Evolutionary conservation across 1,140 invertebrate species (phyloP).

Genomic region (Oryzaephilus surinamensis): DNA sequence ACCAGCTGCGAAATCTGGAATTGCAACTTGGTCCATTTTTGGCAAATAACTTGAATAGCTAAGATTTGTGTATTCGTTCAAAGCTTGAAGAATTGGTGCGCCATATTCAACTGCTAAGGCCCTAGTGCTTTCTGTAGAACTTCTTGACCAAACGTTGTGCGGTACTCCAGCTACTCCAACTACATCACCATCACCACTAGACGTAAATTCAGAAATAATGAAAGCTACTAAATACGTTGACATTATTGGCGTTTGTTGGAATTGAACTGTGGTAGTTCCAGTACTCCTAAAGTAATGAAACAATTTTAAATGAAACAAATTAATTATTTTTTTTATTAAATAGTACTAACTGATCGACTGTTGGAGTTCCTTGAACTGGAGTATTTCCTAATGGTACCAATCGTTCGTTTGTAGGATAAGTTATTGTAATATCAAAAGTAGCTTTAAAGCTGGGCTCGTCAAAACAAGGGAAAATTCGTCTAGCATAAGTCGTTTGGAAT

Average conservation of each 20-base stretch:
- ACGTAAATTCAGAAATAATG: conserved; percentile 32
- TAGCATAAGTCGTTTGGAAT: conserved; percentile 65
- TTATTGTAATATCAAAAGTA: conserved; percentile 53
- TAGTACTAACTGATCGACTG: no score
- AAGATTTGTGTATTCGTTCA: neutral
- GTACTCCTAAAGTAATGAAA: no score
- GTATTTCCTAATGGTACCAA: no score
- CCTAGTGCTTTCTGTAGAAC: neutral
- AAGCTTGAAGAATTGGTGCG: neutral
- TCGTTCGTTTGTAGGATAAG: conserved; percentile 27
- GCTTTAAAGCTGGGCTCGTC: conserved; percentile 78
- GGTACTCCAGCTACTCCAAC: neutral
- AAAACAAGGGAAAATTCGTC: conserved; percentile 74
- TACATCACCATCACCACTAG: neutral
- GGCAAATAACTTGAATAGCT: conserved; percentile 47
- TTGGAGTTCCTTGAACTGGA: neutral
- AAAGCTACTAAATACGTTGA: conserved; percentile 68
- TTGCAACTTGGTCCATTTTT: conserved; percentile 50
- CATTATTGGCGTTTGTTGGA: conserved; percentile 44
- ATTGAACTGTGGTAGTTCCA: conserved; percentile 37
- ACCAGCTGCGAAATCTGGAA: conserved; percentile 66
- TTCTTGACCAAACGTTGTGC: conserved; percentile 1
- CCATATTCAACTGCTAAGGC: neutral
- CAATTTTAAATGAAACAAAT: no score
- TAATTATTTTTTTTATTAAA: no score